Evolutionary conservation across 2,888 invertebrate genomes (phyloP).

Genomic region (Latrodectus elegans): DNA sequence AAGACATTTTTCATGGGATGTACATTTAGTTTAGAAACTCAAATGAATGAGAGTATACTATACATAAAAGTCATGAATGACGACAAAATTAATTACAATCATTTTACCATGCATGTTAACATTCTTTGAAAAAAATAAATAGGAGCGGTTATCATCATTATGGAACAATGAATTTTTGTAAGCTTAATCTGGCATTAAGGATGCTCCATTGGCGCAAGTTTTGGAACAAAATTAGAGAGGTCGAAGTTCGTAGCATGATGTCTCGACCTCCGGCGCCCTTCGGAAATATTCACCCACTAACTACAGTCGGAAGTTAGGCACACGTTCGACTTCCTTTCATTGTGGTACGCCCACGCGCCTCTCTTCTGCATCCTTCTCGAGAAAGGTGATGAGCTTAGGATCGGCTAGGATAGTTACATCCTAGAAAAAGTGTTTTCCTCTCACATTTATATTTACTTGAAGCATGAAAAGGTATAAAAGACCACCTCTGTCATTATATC

Average conservation of each 20-base stretch:
- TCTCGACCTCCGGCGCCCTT: slow-evolving; percentile 24
- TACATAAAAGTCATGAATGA: no score
- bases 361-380: background rate
- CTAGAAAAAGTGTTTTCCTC: slow-evolving; percentile 1
- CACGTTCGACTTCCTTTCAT: slow-evolving; percentile 38
- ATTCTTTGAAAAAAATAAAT: no score
- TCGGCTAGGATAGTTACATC: slow-evolving; percentile 1
- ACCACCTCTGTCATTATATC: slow-evolving; percentile 56
- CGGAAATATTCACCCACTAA: slow-evolving; percentile 28
- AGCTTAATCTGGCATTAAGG: background rate
- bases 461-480: slow-evolving; percentile 21
- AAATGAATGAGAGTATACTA: no score
- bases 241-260: slow-evolving; percentile 4
- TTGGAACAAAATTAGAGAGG: slow-evolving; percentile 18
- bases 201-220: background rate
- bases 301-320: slow-evolving; percentile 58
- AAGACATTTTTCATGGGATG: no score
- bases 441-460: slow-evolving; percentile 50
- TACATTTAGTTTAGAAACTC: no score
- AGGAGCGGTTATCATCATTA: no score
- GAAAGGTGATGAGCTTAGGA: slow-evolving; percentile 41
- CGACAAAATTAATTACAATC: no score
- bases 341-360: background rate
- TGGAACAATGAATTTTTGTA: no score
- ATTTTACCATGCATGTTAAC: no score